These are phyloP conservation scores for Zosterops japonicus DNA, from an alignment of 2,113 vertebrate species.

Conservation along the genomic window DNA sequence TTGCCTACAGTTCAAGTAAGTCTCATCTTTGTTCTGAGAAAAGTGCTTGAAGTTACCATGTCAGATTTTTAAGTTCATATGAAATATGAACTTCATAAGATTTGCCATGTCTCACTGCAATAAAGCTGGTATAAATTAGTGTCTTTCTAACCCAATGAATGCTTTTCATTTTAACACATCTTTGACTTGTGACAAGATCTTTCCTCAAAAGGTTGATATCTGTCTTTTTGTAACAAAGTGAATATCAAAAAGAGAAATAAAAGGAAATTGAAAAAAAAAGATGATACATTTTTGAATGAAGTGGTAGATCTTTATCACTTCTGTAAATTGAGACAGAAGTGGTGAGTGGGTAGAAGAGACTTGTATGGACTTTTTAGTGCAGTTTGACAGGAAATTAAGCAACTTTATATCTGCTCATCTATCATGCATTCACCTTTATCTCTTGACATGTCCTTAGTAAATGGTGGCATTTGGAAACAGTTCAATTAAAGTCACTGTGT, in stretches of 20 bases:
- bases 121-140: neutral
- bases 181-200: neutral
- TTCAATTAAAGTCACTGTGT: constrained; percentile 60
- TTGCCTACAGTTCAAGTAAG: neutral
- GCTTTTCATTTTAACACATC: neutral
- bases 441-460: constrained; percentile 58
- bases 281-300: neutral
- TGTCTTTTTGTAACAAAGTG: constrained; percentile 6
- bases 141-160: neutral
- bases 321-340: neutral
- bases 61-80: neutral
- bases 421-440: constrained; percentile 71
- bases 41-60: neutral
- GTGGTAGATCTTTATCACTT: neutral
- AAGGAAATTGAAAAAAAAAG: neutral
- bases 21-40: neutral
- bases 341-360: neutral
- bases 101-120: neutral
- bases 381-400: constrained; percentile 64
- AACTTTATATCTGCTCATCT: constrained; percentile 57
- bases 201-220: neutral
- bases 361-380: constrained; percentile 3
- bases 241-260: neutral
- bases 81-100: neutral
- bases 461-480: constrained; percentile 63